phyloP scores from a whole-genome alignment of 1,140 invertebrate species.

The Tetranychus urticae region DNA sequence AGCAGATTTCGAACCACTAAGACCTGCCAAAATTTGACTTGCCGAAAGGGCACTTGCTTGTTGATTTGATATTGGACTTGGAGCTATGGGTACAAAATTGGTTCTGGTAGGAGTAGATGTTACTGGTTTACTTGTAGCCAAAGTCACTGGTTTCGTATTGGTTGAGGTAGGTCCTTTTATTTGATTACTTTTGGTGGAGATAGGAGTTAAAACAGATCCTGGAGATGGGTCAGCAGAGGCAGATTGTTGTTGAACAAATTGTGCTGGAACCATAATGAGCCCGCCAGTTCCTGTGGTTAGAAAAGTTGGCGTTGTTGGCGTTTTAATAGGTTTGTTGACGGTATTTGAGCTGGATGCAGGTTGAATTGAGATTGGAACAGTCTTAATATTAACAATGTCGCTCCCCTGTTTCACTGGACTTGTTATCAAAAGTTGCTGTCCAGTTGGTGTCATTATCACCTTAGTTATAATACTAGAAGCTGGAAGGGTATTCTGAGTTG shows the following conservation, averaged over 20 bases:
- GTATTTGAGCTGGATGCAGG: too few relatives aligned
- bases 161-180: not conserved
- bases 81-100: slow-evolving; percentile 7
- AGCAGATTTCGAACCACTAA: not conserved
- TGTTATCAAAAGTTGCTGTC: not conserved
- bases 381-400: too few relatives aligned
- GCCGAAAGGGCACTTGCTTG: not conserved
- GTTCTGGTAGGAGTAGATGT: not conserved
- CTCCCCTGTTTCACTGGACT: not conserved
- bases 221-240: not conserved
- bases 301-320: too few relatives aligned
- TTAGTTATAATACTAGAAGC: not conserved
- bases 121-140: not conserved
- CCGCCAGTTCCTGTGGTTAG: too few relatives aligned
- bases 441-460: not conserved
- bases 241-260: not conserved
- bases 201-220: slow-evolving; percentile 3
- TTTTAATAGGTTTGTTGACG: too few relatives aligned
- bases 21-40: slow-evolving; percentile 1
- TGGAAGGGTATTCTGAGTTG: not conserved
- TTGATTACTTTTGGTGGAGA: not conserved
- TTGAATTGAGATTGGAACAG: too few relatives aligned
- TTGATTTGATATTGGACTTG: not conserved
- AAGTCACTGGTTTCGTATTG: not conserved
- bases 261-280: slow-evolving; percentile 1